Evolutionary conservation across 2,888 invertebrate genomes (phyloP), one percentile per base, ranked within the genome.

Genomic region (Archips crataeganus): DNA sequence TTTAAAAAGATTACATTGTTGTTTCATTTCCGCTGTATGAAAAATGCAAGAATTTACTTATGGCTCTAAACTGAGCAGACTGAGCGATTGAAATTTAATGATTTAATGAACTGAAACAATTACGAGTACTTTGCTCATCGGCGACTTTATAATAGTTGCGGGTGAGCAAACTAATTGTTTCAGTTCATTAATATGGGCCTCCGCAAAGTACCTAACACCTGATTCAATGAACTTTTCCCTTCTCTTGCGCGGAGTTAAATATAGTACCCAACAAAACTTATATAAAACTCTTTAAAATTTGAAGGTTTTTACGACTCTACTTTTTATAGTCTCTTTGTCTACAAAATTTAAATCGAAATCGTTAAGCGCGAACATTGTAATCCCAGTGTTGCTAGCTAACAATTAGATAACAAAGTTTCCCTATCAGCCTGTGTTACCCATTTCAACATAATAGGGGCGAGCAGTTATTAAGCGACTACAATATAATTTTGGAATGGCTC

Each of bases 341-440:
- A 15, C 64, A 11, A 51, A 42, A 60, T 15, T 66, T 61, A 65
- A 66, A 51, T 66, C 42, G 23, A 42, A 70, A 51, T 36, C 64
- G 70, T 64, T 70, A 70, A 64, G 64, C 59, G 64, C 70, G 57
- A 59, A 71, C 71, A 66, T 60, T 66, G 71, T 65, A 67, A 71
- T 67, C 54, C 54, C 54, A 62, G 67, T 72, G 63, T 68, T 73
- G 63, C 63, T 63, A 63, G 63, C 63, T 63, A 63, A 68, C 73
- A 68, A 68, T 68, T 73, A 73, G 63, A 73, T 73, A 73, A 64
- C 68, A 73, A 73, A 73, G 68, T 73, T 73, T 64, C 47, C 73
- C 68, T 68, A 73, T 68, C 63, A 59, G 66, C 61, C 34, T 34
- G 63, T 49, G 39, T 59, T 63, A 57, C 68, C 36, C 47, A 63